Evolutionary conservation across 2,113 vertebrate genomes (phyloP).

Genomic region (Muntiacus reevesi): DNA sequence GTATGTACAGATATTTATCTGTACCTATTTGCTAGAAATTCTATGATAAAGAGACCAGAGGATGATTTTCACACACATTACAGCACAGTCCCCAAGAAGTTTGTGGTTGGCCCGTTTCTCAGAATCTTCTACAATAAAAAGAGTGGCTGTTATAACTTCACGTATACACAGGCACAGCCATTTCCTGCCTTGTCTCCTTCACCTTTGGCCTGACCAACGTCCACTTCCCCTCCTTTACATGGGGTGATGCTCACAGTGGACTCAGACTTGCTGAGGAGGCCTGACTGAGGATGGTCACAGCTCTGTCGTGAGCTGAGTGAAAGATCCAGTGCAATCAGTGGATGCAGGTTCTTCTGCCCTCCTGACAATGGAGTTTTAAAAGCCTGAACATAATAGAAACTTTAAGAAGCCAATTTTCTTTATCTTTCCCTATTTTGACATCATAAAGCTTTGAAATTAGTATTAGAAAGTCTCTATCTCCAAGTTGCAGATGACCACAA

Average conservation of each 20-base stretch:
- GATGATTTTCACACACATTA: not conserved
- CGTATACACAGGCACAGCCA: too few relatives aligned
- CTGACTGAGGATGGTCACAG: not conserved
- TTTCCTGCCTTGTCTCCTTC: not conserved
- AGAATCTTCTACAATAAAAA: not conserved
- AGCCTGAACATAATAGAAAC: not conserved
- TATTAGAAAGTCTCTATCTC: not conserved
- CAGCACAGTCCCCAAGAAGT: not conserved
- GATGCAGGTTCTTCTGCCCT: too few relatives aligned
- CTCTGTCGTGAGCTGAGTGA: not conserved
- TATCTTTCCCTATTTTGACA: not conserved
- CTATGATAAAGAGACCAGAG: not conserved
- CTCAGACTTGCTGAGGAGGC: not conserved
- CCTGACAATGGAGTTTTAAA: not conserved
- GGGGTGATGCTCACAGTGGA: not conserved
- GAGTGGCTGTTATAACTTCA: not conserved
- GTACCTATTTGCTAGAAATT: not conserved
- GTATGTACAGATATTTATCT: not conserved
- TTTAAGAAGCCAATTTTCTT: not conserved
- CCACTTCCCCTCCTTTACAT: not conserved
- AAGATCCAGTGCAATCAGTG: accelerated
- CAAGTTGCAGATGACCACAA: not conserved
- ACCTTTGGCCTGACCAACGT: not conserved
- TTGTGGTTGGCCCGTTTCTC: not conserved
- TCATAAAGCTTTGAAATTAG: not conserved